Evolutionary conservation across 2,888 invertebrate genomes (phyloP).

Genomic region (Pristionchus japonicus): DNA sequence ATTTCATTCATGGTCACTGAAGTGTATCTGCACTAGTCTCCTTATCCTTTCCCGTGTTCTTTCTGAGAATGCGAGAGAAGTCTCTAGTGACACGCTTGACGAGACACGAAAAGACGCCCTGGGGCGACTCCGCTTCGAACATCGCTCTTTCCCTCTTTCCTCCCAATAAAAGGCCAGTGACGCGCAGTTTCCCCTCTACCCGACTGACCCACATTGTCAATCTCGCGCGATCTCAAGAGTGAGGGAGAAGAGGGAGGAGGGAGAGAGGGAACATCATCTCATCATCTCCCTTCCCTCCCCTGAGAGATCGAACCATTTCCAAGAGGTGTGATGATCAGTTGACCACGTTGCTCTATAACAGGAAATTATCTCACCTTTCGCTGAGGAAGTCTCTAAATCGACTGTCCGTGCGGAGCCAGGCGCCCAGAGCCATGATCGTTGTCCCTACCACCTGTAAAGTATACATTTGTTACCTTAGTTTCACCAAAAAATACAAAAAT

Average conservation of each 20-base stretch:
- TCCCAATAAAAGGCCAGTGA: slow-evolving; percentile 20
- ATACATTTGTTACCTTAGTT: background rate
- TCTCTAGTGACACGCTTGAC: slow-evolving; percentile 4
- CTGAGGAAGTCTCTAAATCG: slow-evolving; percentile 73
- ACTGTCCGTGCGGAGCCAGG: slow-evolving; percentile 71
- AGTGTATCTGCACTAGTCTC: background rate
- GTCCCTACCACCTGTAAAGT: slow-evolving; percentile 66
- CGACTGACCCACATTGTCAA: slow-evolving; percentile 37
- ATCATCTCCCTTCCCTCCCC: background rate
- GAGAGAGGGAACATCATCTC: background rate
- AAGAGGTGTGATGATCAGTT: background rate
- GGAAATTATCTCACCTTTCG: slow-evolving; percentile 58
- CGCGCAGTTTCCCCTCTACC: slow-evolving; percentile 30
- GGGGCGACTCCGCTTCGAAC: background rate
- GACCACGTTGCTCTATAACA: background rate
- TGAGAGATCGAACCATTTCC: slow-evolving; percentile 20
- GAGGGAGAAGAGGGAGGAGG: background rate
- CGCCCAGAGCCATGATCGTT: slow-evolving; percentile 64
- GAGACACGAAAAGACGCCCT: slow-evolving; percentile 13
- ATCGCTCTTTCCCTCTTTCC: background rate
- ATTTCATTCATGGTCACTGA: background rate
- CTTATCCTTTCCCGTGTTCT: background rate
- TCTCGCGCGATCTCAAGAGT: slow-evolving; percentile 39
- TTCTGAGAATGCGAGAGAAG: background rate
- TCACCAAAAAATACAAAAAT: background rate